Percentiles rank a stretch among this genome's conserved stretches.
Evolutionary conservation across 2,797 vertebrate species (phyloP).

Genomic region (Pygocentrus nattereri): DNA sequence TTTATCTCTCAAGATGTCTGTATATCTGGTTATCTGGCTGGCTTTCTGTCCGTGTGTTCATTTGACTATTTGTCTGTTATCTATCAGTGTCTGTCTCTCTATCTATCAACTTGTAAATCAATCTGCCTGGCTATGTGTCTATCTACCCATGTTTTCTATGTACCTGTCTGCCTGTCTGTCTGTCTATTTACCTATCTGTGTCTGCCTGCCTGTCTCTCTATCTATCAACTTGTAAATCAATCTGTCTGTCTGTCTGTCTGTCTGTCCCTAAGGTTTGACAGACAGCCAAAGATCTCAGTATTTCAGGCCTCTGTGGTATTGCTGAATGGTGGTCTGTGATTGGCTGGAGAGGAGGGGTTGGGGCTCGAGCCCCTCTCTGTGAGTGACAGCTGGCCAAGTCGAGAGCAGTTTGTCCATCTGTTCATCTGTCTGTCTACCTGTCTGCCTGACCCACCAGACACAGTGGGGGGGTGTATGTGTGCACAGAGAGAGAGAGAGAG

Average conservation of each 20-base stretch:
- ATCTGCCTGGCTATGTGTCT: too few species aligned
- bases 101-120: too few species aligned
- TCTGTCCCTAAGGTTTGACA: not conserved
- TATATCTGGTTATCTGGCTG: too few species aligned
- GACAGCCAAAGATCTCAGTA: not conserved
- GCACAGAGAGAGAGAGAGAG: not conserved
- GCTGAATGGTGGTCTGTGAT: slow-evolving; percentile 22
- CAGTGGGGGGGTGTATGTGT: not conserved
- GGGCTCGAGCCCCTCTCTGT: slow-evolving; percentile 10
- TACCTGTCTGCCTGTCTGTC: not conserved
- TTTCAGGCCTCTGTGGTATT: slow-evolving; percentile 7
- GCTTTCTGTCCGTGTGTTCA: not conserved
- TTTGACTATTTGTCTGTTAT: not conserved
- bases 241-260: not conserved
- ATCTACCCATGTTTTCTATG: not conserved
- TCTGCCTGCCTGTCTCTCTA: not conserved
- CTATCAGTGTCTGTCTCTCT: not conserved
- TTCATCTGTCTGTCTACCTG: slow-evolving; percentile 2
- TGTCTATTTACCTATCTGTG: not conserved
- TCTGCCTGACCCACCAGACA: slow-evolving; percentile 19
- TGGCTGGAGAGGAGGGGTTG: slow-evolving; percentile 43
- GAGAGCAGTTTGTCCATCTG: not conserved
- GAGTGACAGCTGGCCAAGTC: slow-evolving; percentile 37
- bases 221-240: not conserved
- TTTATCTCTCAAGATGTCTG: too few species aligned